Percentiles rank a stretch among this genome's conserved stretches.
phyloP scores from a whole-genome alignment of 2,113 vertebrate species.

The Eolophus roseicapilla region DNA sequence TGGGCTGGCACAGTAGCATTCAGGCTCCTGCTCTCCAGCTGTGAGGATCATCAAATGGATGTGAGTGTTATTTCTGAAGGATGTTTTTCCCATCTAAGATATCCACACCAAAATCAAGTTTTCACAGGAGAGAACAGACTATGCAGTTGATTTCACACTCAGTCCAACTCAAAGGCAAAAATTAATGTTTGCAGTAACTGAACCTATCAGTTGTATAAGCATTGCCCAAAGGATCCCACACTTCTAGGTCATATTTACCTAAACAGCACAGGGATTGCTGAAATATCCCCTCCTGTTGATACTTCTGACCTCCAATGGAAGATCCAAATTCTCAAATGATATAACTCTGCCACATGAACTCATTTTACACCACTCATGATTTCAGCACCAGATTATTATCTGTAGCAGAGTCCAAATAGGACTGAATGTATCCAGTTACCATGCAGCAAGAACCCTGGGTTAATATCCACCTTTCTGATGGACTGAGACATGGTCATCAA shows the following conservation, averaged over 20 bases:
- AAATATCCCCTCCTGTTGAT: not conserved
- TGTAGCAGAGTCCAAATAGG: not conserved
- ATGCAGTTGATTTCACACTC: not conserved
- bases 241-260: not conserved
- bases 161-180: not conserved
- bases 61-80: not conserved
- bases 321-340: not conserved
- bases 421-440: not conserved
- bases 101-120: not conserved
- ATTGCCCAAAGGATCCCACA: not conserved
- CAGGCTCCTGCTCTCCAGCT: not conserved
- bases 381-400: not conserved
- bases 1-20: not conserved
- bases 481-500: not conserved
- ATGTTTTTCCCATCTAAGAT: not conserved
- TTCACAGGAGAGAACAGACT: not conserved
- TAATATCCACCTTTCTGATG: not conserved
- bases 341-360: not conserved
- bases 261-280: not conserved
- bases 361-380: not conserved
- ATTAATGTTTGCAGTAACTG: not conserved
- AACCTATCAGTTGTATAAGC: not conserved
- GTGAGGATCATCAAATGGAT: not conserved
- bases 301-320: not conserved
- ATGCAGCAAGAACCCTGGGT: not conserved